A percentile compares a stretch with the other conserved stretches of the same genome.
phyloP scores from a whole-genome alignment of 2,888 invertebrate genomes.

The Atrina japonica region DNA sequence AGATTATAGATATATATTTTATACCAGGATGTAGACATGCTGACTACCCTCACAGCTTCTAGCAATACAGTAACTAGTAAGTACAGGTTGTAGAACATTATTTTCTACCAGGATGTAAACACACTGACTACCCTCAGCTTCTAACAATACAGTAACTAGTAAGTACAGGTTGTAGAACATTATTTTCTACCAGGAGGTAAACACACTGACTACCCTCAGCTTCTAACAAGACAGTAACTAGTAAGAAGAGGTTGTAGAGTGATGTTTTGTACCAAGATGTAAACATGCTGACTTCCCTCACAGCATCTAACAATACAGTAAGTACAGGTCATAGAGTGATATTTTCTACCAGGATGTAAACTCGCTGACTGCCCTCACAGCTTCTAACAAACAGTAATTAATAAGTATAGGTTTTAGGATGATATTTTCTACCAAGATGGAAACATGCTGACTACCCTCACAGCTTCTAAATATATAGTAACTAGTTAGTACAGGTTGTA shows the following conservation, averaged over 20 bases:
- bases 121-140: conserved; percentile 96
- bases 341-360: conserved; percentile 99
- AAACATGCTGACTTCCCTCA: conserved; percentile 96
- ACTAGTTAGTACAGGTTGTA: conserved; percentile 90
- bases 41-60: conserved; percentile 97
- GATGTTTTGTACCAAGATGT: conserved; percentile 99
- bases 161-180: conserved; percentile 66
- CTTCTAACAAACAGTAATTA: conserved; percentile 99
- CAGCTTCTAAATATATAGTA: conserved; percentile 98
- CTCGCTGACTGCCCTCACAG: conserved; percentile 97
- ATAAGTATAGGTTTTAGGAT: conserved; percentile 90
- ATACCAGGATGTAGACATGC: conserved; percentile 98
- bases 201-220: conserved; percentile 96
- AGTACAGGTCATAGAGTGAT: conserved; percentile 95
- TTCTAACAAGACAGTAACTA: conserved; percentile 99
- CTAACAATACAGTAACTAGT: conserved; percentile 99
- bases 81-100: conserved; percentile 92
- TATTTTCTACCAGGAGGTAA: conserved; percentile 99
- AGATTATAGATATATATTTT: conserved; percentile 97
- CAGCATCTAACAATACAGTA: conserved; percentile 99
- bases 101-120: conserved; percentile 99
- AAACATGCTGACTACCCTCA: conserved; percentile 96
- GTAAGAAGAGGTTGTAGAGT: conserved; percentile 90
- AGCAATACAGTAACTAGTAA: conserved; percentile 99
- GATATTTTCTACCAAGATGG: conserved; percentile 99